Conservation (phyloP, 1,140 invertebrate species). For the Heterodera schachtii region DNA sequence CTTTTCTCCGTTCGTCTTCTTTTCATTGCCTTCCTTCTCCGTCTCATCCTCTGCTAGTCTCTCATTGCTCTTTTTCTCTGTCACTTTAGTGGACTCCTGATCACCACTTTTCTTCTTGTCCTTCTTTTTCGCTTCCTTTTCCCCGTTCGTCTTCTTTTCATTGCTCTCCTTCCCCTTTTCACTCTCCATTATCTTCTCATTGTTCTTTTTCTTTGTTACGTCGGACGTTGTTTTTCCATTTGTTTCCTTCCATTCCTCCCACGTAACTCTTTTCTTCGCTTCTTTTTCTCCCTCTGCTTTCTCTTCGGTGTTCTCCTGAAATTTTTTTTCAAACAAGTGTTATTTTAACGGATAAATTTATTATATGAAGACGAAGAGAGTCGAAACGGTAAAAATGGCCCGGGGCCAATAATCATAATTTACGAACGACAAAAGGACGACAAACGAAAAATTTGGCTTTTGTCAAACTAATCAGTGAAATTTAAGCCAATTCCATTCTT, state of each 20-base stretch:
- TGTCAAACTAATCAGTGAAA: too few species aligned
- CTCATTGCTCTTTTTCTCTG: background rate
- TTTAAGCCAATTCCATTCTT: too few species aligned
- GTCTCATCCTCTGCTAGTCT: background rate
- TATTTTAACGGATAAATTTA: too few species aligned
- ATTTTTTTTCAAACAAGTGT: too few species aligned
- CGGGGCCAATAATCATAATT: too few species aligned
- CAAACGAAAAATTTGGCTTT: too few species aligned
- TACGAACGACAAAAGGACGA: too few species aligned
- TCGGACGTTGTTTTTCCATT: background rate
- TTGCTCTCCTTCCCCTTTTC: background rate
- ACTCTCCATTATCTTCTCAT: background rate
- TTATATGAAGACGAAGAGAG: too few species aligned
- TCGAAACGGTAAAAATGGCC: too few species aligned
- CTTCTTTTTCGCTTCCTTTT: background rate
- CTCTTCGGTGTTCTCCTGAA: background rate
- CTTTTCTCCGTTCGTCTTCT: background rate
- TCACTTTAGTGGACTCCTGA: background rate
- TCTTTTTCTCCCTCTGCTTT: background rate
- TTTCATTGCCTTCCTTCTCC: background rate
- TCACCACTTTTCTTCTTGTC: too few species aligned
- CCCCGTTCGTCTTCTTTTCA: background rate
- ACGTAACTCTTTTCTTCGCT: background rate
- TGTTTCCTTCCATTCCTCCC: background rate
- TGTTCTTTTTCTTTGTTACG: too few species aligned